phyloP scores from a whole-genome alignment of 2,113 vertebrate genomes.

The Triplophysa rosa region DNA sequence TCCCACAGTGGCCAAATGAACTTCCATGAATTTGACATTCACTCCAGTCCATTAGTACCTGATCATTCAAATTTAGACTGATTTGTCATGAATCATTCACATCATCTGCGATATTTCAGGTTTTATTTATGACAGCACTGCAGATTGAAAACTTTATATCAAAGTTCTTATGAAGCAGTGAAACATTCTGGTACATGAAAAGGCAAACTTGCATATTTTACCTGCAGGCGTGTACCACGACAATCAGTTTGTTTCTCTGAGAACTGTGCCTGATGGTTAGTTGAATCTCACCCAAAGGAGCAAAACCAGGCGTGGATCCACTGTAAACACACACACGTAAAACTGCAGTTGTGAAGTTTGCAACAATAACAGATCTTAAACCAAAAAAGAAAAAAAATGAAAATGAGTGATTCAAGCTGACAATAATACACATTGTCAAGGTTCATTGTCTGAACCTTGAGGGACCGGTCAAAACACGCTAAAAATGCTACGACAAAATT shows the following conservation, averaged over 20 bases:
- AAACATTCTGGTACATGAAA: neutral
- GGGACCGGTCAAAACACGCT: neutral
- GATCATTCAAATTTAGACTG: too few species aligned
- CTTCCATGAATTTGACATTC: too few species aligned
- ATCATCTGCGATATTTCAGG: too few species aligned
- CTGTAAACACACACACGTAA: conserved; percentile 65
- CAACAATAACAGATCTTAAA: too few species aligned
- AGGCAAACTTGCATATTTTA: conserved; percentile 54
- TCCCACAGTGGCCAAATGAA: too few species aligned
- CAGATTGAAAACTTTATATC: too few species aligned
- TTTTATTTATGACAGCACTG: too few species aligned
- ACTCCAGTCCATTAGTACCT: too few species aligned
- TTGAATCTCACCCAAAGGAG: conserved; percentile 90
- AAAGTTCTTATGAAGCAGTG: too few species aligned
- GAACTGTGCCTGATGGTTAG: conserved; percentile 90
- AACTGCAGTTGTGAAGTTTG: neutral
- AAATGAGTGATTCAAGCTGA: neutral
- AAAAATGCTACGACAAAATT: neutral
- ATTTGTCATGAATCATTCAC: too few species aligned
- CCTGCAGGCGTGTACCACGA: conserved; percentile 93
- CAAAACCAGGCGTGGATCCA: conserved; percentile 83
- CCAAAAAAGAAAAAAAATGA: neutral
- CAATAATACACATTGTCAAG: too few species aligned
- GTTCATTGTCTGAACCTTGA: neutral
- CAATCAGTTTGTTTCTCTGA: conserved; percentile 92